Evolutionary conservation across 2,888 invertebrate species (phyloP), one percentile per base, ranked within the genome.

Genomic region (Muscina levida): DNA sequence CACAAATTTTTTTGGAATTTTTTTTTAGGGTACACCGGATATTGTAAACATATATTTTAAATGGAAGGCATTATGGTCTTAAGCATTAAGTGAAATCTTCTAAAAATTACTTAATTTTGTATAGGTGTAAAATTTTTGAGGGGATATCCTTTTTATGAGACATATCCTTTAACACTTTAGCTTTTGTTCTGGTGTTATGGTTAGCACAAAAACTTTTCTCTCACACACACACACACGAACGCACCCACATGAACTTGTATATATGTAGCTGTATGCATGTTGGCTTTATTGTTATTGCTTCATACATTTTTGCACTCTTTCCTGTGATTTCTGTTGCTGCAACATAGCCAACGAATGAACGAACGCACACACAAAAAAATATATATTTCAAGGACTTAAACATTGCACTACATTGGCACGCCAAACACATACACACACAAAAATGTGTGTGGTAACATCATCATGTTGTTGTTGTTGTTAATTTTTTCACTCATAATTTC

Each of bases 301-400:
- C 42, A 62, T 31, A 31, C 8, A 62, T 62, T 62, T n/a, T 39
- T 62, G 37, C 62, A 62, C 39, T 42, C 42, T 26, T 37, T 37
- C 31, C 31, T 8, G 8, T 31, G 31, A 31, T 31, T 31, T 5
- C 31, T 42, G 62, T 62, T 62, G 57, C 15, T 62, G 62, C 62
- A 62, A 62, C 62, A 59, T 59, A 10, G 22, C 22, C 42, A 39
- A 59, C 31, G 8, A 31, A 37, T 17, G 62, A 39, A 59, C 31
- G 8, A 31, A 37, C 31, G 46, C 46, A 75, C 51, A 67, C 62
- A 62, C 11, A n/a, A n/a, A n/a, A n/a, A n/a, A n/a, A n/a, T n/a
- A 73, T 57, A 73, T 57, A 67, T 74, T 81, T 77, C 77, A 81
- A 81, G 81, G 81, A 71, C 74, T 77, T 77, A 26, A 74, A 71